Evolutionary conservation across 1,140 invertebrate genomes (phyloP).

Genomic region (Meloidogyne chitwoodi): DNA sequence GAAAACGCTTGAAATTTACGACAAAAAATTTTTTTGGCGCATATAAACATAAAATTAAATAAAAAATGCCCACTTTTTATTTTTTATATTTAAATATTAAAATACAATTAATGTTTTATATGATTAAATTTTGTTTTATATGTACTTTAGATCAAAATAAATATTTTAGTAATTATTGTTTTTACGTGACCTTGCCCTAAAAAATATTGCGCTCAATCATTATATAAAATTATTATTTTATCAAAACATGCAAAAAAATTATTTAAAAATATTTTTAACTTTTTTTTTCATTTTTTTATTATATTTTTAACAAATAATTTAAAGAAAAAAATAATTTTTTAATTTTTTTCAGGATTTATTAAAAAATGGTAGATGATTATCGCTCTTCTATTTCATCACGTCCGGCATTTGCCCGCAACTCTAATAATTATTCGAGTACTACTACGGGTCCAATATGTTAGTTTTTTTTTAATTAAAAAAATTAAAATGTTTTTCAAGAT

Average conservation of each 20-base stretch:
- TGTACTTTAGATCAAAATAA: too few relatives aligned
- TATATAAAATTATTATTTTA: not conserved
- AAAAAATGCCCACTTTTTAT: too few relatives aligned
- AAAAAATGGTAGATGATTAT: conserved; percentile 39
- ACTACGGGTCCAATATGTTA: conserved; percentile 40
- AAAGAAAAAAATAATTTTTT: not conserved
- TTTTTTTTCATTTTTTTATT: too few relatives aligned
- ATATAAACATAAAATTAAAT: too few relatives aligned
- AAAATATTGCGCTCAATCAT: not conserved
- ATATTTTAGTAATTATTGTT: not conserved
- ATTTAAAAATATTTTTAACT: too few relatives aligned
- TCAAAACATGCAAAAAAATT: not conserved
- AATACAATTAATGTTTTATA: too few relatives aligned
- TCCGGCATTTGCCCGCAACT: conserved; percentile 42
- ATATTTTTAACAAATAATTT: too few relatives aligned
- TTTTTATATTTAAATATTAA: too few relatives aligned
- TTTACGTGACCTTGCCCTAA: not conserved
- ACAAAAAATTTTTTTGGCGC: too few relatives aligned
- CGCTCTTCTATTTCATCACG: conserved; percentile 43
- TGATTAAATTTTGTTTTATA: too few relatives aligned
- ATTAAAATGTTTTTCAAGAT: not conserved
- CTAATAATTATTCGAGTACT: conserved; percentile 28
- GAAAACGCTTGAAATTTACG: too few relatives aligned
- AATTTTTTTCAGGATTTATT: not conserved
- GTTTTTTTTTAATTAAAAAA: conserved; percentile 10